Percentiles rank a stretch among this genome's conserved stretches.
phyloP scores from a whole-genome alignment of 2,113 vertebrate species.

The Vulpes vulpes region DNA sequence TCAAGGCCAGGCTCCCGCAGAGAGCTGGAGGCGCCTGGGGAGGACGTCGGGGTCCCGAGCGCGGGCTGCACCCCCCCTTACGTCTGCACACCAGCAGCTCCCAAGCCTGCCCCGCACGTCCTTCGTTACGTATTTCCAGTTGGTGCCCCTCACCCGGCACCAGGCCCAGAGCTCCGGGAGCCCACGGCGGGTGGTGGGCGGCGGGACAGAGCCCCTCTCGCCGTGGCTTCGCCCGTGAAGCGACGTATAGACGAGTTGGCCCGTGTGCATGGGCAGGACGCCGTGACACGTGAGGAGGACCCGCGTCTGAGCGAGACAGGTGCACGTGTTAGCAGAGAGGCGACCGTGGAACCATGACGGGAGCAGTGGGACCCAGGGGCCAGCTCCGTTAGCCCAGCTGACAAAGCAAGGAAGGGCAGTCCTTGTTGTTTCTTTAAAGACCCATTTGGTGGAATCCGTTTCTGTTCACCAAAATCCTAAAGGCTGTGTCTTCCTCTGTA shows the following conservation, averaged over 20 bases:
- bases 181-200: neutral
- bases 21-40: neutral
- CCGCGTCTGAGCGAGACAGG: too few species aligned
- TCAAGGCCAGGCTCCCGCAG: conserved; percentile 20
- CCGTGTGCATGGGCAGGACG: neutral
- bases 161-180: neutral
- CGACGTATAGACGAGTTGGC: too few species aligned
- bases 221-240: neutral
- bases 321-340: fast-evolving
- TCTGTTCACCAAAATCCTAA: neutral
- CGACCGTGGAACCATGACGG: neutral
- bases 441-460: neutral
- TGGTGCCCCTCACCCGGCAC: fast-evolving
- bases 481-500: neutral
- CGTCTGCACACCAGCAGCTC: neutral
- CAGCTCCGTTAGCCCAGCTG: neutral
- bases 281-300: fast-evolving
- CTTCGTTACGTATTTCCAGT: fast-evolving
- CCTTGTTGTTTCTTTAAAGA: neutral
- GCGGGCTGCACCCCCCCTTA: neutral
- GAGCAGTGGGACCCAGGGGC: neutral
- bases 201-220: neutral
- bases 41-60: neutral
- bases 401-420: neutral
- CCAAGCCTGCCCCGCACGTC: neutral